These are phyloP conservation scores for Hylyphantes graminicola DNA, from an alignment of 1,140 invertebrate genomes.

Conservation along the genomic window DNA sequence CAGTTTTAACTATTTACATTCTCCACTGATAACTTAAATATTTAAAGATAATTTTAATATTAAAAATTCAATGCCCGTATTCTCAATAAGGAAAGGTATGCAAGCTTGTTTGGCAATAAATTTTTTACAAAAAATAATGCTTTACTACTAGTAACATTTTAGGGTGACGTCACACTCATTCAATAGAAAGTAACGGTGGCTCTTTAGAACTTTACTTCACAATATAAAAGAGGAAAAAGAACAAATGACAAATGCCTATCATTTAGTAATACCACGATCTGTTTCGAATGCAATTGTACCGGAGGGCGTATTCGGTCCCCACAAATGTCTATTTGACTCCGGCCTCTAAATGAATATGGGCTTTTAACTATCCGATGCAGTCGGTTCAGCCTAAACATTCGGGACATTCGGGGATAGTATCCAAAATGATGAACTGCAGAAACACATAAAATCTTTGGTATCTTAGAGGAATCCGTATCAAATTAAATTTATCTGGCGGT, in stretches of 20 bases:
- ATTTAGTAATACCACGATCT: slow-evolving; percentile 36
- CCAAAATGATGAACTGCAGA: neutral
- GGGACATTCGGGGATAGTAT: neutral
- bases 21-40: no score
- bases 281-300: slow-evolving; percentile 14
- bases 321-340: slow-evolving; percentile 26
- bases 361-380: slow-evolving; percentile 21
- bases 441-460: no score
- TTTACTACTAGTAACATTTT: no score
- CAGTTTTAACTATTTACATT: no score
- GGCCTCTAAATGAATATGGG: neutral
- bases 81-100: no score
- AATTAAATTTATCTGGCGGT: no score
- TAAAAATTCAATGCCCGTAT: no score
- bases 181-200: neutral
- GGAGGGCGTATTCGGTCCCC: slow-evolving; percentile 17
- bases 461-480: no score
- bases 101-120: no score
- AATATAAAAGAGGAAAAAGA: slow-evolving; percentile 1
- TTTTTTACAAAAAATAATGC: no score
- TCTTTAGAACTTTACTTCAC: neutral
- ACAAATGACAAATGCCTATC: neutral
- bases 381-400: slow-evolving; percentile 1
- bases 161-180: slow-evolving; percentile 24
- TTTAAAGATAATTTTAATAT: no score